Evolutionary conservation across 2,797 vertebrate species (phyloP).

Genomic region (Tapirus indicus): DNA sequence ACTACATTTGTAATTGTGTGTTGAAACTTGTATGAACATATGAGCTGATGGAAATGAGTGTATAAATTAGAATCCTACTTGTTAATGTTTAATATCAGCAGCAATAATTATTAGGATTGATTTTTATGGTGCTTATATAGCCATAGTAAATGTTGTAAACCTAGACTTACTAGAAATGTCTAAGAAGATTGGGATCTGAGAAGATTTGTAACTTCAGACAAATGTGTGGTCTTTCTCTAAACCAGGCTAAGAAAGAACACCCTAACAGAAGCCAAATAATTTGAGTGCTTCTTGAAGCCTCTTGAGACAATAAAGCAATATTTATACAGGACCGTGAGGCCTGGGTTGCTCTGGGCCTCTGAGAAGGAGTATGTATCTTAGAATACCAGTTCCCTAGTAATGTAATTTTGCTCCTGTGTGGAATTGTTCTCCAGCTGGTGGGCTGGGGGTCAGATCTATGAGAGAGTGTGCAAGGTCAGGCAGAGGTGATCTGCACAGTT

Average conservation of each 20-base stretch:
- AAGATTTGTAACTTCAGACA: neutral
- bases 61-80: neutral
- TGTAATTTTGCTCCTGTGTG: neutral
- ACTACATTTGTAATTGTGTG: neutral
- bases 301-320: neutral
- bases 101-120: neutral
- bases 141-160: neutral
- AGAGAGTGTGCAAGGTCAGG: neutral
- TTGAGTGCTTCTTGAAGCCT: conserved; percentile 9
- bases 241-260: neutral
- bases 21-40: neutral
- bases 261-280: neutral
- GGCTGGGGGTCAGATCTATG: neutral
- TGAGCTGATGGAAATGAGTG: neutral
- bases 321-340: neutral
- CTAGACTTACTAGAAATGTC: neutral
- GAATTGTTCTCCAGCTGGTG: neutral
- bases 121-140: neutral
- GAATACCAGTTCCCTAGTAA: neutral
- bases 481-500: neutral
- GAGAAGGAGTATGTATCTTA: neutral
- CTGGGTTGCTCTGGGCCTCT: neutral
- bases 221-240: neutral
- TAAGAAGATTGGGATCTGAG: neutral
- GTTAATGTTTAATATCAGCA: neutral